Base-by-base conservation (phyloP, 1,140 invertebrate genomes). In the Andricus grossulariae region DNA sequence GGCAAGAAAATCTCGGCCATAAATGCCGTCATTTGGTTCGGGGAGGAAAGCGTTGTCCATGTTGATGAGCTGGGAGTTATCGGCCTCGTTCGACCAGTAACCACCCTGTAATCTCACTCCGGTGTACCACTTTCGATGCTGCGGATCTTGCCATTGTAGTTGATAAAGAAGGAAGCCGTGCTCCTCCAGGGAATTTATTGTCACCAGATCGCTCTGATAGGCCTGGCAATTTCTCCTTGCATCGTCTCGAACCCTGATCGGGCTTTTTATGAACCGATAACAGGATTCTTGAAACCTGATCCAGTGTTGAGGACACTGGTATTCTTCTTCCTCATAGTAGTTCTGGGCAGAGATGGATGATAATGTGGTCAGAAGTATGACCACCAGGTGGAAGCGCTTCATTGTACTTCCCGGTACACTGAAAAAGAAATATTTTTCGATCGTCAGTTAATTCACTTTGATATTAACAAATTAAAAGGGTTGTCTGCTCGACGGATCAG, bases 191-290 rank as follows among this genome's bases (percentile, higher is more conserved):
- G 92, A 94, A 86, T 96, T 96, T 11, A 98, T 93, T 78, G 95
- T 94, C 0, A 96, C 91, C 50, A 99, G 88, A 86, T 98, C 96
- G 18, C 96, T 94, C 83, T 95, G 95, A 88, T 95, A 97, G 0
- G 94, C 93, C 89, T 95, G 94, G 89, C 97, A 98, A 77, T 96
- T 95, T 85, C 93, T 93, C 80, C 94, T 93, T 5, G 97, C 97
- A 84, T 97, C 96, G 76, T 95, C 94, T 84, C 96, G 93, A 32
- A 93, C 93, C 75, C 95, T 94, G 71, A 95, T 91, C 2, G 97
- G 97, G 32, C 96, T 97, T 83, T 97, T 96, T 3, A 97, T 96
- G 86, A 98, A 98, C 60, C 96, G 93, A 88, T 97, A 98, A 90
- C 97, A 98, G 0, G 94, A 94, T 70, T 95, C 93, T 79, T 94